Evolutionary conservation across 2,888 invertebrate genomes (phyloP).

Genomic region (Lottia gigantea): DNA sequence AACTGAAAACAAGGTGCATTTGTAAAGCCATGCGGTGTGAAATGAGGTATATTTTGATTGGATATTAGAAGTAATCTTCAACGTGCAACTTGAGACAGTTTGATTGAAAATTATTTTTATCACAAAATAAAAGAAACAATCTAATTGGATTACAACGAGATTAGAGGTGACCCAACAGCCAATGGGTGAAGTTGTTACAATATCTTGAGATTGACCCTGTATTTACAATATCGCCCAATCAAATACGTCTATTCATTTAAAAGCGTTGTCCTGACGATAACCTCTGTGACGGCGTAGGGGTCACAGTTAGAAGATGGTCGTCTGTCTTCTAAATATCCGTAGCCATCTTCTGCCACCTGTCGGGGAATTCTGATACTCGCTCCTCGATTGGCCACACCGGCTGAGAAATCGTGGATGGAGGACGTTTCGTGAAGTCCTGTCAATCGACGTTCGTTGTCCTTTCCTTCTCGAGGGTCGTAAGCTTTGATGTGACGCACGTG

Average conservation of each 20-base stretch:
- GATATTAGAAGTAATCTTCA: no score
- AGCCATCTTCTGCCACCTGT: constrained; percentile 86
- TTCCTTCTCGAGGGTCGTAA: constrained; percentile 95
- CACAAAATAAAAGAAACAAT: no score
- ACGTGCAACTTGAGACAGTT: no score
- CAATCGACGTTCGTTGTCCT: constrained; percentile 94
- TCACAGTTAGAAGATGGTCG: constrained; percentile 72
- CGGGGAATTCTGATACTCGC: constrained; percentile 82
- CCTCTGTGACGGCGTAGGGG: constrained; percentile 66
- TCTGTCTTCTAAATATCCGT: constrained; percentile 96
- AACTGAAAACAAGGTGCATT: no score
- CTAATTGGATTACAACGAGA: no score
- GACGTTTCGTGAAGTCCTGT: constrained; percentile 97
- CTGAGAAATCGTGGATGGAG: constrained; percentile 95
- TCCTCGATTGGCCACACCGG: constrained; percentile 90
- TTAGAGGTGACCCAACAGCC: neutral
- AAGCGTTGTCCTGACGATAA: constrained; percentile 46
- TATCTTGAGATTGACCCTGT: neutral
- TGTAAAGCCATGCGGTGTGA: no score
- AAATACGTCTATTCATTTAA: constrained; percentile 32
- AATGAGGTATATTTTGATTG: no score
- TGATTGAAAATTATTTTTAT: no score
- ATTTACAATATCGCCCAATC: neutral
- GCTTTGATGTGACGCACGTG: constrained; percentile 94
- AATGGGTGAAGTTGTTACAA: constrained; percentile 5